These are phyloP conservation scores for Orchesella flavescens DNA, from an alignment of 2,888 invertebrate genomes.

Conservation along the genomic window DNA sequence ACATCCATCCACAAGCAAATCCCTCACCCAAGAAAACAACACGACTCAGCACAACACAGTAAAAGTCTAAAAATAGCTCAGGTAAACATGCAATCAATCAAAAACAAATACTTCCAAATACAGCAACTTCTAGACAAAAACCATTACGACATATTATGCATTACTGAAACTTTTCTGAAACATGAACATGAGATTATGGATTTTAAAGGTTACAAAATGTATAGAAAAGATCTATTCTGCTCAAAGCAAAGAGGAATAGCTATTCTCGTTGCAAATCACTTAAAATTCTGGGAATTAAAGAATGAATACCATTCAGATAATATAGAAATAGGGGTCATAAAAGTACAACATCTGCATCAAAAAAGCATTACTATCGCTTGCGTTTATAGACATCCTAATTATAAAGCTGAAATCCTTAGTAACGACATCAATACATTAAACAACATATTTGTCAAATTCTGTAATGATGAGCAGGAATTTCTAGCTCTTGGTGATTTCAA, in stretches of 20 bases:
- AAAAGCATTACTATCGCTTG: background rate
- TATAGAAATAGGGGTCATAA: background rate
- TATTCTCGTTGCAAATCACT: background rate
- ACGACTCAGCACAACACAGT: too few relatives aligned
- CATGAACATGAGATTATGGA: background rate
- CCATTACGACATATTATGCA: constrained; percentile 1
- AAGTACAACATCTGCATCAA: background rate
- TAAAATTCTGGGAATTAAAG: background rate
- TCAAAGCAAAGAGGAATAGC: background rate
- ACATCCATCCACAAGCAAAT: too few relatives aligned
- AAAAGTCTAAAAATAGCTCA: constrained; percentile 9
- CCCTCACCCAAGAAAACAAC: too few relatives aligned
- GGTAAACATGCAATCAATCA: constrained; percentile 31
- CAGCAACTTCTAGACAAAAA: background rate
- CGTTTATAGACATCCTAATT: constrained; percentile 31
- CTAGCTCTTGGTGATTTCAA: constrained; percentile 34
- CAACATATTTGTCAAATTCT: background rate
- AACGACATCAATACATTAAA: background rate
- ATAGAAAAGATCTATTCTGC: background rate
- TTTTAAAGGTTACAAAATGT: background rate
- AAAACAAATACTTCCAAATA: constrained; percentile 1
- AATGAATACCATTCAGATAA: background rate
- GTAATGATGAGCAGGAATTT: background rate
- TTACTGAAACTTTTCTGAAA: constrained; percentile 17
- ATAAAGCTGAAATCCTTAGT: background rate